phyloP scores from a whole-genome alignment of 2,113 vertebrate species.

The Onychostruthus taczanowskii region DNA sequence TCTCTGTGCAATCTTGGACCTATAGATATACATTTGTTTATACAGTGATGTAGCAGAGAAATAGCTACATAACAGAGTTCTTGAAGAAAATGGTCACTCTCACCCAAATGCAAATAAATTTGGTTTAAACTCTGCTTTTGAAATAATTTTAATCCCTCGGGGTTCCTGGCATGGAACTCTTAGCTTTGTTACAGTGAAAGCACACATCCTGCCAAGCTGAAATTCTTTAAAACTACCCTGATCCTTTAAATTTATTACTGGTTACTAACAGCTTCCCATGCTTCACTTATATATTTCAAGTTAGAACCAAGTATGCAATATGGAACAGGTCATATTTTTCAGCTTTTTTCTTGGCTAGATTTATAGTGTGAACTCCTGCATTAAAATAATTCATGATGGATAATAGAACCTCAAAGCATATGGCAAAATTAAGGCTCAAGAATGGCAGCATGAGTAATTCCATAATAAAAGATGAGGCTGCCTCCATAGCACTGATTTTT shows the following conservation, averaged over 20 bases:
- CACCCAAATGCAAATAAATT: background rate
- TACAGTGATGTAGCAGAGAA: background rate
- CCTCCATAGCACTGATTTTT: background rate
- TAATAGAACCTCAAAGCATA: background rate
- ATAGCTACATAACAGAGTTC: background rate
- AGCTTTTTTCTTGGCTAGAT: background rate
- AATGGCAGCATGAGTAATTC: slow-evolving; percentile 11
- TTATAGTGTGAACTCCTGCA: background rate
- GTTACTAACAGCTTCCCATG: background rate
- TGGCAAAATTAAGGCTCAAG: slow-evolving; percentile 29
- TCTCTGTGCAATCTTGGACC: background rate
- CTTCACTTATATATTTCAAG: background rate
- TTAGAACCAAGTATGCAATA: background rate
- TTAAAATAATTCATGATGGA: slow-evolving; percentile 11
- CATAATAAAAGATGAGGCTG: background rate
- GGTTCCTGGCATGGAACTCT: background rate
- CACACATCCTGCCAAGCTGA: background rate
- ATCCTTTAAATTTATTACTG: background rate
- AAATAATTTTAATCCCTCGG: background rate
- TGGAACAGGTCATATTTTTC: background rate
- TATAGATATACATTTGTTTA: background rate
- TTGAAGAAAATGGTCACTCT: background rate
- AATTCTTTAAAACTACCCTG: background rate
- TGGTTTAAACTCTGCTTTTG: background rate
- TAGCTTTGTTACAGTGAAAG: background rate